Evolutionary conservation across 2,888 invertebrate species (phyloP).

Genomic region (Actias luna): DNA sequence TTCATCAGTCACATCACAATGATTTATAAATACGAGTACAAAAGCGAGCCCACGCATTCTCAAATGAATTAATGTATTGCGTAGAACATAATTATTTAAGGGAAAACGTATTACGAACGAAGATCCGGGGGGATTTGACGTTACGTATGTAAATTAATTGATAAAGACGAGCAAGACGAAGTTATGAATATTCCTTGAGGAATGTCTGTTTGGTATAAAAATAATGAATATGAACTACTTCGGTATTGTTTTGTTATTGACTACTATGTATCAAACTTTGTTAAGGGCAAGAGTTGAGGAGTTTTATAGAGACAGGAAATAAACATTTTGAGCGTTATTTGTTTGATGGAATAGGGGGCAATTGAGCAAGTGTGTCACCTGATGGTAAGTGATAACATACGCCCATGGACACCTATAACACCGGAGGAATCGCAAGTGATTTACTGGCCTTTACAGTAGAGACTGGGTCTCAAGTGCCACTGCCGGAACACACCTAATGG

Average conservation of each 20-base stretch:
- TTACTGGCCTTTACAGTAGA: no score
- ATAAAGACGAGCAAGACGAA: not conserved
- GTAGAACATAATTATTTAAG: not conserved
- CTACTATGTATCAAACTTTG: not conserved
- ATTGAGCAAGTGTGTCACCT: no score
- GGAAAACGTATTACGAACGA: not conserved
- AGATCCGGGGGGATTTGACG: not conserved
- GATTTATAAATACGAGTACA: no score
- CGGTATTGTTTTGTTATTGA: not conserved
- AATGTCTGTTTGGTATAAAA: not conserved
- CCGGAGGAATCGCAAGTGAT: no score
- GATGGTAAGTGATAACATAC: no score
- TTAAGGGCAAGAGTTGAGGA: not conserved
- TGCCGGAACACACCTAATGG: no score
- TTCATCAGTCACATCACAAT: no score
- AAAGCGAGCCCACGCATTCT: no score
- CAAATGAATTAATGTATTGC: not conserved
- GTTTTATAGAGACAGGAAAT: not conserved
- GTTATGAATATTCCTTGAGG: not conserved
- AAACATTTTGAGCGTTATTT: no score
- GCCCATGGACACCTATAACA: no score
- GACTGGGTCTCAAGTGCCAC: no score
- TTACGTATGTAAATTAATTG: not conserved
- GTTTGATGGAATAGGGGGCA: no score
- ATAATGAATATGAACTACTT: not conserved